These are phyloP conservation scores for Drosophila cardini DNA, from an alignment of 1,140 invertebrate genomes.

Conservation along the genomic window DNA sequence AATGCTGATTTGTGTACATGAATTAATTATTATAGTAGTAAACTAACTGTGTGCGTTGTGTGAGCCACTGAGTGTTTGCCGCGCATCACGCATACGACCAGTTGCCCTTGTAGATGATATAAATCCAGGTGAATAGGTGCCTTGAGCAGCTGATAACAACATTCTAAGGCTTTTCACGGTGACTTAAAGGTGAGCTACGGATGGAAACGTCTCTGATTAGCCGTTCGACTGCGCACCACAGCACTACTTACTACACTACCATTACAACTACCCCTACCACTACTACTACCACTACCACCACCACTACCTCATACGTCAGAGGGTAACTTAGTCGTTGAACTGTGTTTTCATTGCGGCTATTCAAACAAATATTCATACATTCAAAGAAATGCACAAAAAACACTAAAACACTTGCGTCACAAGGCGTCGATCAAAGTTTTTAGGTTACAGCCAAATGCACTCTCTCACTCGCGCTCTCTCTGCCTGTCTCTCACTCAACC, in stretches of 20 bases:
- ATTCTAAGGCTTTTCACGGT: constrained; percentile 61
- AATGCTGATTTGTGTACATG: no score
- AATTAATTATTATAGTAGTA: no score
- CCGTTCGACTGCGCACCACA: neutral
- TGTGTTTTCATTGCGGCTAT: constrained; percentile 28
- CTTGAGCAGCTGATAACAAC: constrained; percentile 25
- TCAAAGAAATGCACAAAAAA: neutral
- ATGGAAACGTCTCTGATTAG: constrained; percentile 12
- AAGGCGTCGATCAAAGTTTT: neutral
- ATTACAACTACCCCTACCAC: no score
- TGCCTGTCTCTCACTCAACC: no score
- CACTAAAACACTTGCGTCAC: constrained; percentile 24
- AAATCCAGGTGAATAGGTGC: constrained; percentile 19
- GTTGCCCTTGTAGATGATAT: constrained; percentile 33
- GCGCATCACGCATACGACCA: constrained; percentile 28
- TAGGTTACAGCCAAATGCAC: neutral
- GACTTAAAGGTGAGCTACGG: constrained; percentile 73
- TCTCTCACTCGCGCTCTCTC: neutral
- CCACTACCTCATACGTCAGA: constrained; percentile 53
- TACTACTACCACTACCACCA: no score
- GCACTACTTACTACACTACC: neutral
- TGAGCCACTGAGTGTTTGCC: no score
- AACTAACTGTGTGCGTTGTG: no score
- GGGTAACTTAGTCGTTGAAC: constrained; percentile 45
- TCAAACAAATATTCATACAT: constrained; percentile 2